These are phyloP conservation scores for Tethya wilhelma DNA, from an alignment of 37 sponge, comb jelly and placozoan species.

Conservation along the genomic window DNA sequence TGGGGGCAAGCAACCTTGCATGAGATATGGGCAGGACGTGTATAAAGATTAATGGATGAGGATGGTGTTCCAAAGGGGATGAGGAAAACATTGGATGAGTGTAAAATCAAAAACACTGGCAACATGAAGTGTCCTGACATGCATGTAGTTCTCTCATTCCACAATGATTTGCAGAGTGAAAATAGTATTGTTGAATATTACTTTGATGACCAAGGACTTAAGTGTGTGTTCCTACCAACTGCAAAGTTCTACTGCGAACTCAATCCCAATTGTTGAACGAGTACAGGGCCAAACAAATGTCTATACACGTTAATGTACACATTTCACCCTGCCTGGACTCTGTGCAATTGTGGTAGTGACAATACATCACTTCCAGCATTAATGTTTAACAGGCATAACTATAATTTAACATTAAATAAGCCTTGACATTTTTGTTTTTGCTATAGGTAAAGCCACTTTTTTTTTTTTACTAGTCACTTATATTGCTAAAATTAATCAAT, in stretches of 20 bases:
- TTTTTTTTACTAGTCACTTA: too few relatives aligned
- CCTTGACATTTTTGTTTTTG: too few relatives aligned
- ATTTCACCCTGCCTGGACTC: background rate
- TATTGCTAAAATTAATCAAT: too few relatives aligned
- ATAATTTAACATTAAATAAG: too few relatives aligned
- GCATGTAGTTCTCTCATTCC: background rate
- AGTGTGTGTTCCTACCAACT: constrained; percentile 13
- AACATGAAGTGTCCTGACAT: constrained; percentile 11
- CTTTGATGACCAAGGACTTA: background rate
- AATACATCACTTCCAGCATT: too few relatives aligned
- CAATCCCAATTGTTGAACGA: constrained; percentile 15
- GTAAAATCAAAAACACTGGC: constrained; percentile 23
- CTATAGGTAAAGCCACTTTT: too few relatives aligned
- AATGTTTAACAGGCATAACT: too few relatives aligned
- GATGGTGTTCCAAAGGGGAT: constrained; percentile 41
- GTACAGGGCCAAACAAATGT: constrained; percentile 7
- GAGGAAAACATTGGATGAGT: constrained; percentile 30
- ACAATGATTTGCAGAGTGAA: constrained; percentile 27
- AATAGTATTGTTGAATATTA: too few relatives aligned
- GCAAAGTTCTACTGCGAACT: constrained; percentile 4
- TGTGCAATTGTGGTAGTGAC: background rate
- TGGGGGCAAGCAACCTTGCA: constrained; percentile 20
- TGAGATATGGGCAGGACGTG: constrained; percentile 3
- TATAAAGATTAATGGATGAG: constrained; percentile 19
- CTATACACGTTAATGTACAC: background rate